Conservation (phyloP, 2,888 invertebrate species). For the Boloria selene region DNA sequence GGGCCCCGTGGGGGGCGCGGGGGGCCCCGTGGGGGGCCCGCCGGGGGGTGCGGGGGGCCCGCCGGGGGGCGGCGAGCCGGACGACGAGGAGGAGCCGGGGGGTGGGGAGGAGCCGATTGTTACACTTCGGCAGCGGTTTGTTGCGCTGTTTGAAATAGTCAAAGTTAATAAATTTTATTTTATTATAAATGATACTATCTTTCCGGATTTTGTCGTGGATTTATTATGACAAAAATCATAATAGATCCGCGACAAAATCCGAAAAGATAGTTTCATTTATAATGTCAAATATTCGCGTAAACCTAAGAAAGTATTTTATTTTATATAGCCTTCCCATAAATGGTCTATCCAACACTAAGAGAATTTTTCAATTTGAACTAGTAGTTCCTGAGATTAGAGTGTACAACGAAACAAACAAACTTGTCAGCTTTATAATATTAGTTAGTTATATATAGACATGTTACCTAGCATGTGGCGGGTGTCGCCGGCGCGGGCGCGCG, state of each 20-base stretch:
- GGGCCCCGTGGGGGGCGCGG: slow-evolving; percentile 44
- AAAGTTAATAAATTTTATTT: neutral
- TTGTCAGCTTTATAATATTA: too few relatives aligned
- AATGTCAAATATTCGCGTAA: too few relatives aligned
- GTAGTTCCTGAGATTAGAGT: too few relatives aligned
- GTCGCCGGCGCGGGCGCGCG: slow-evolving; percentile 85
- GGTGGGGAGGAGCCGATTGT: slow-evolving; percentile 53
- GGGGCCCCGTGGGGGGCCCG: slow-evolving; percentile 40
- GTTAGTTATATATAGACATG: neutral
- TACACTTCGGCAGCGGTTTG: slow-evolving; percentile 76
- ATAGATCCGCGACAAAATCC: too few relatives aligned
- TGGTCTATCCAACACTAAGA: neutral
- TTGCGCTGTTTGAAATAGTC: slow-evolving; percentile 40
- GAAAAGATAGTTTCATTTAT: too few relatives aligned
- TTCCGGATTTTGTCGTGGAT: too few relatives aligned
- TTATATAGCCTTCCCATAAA: too few relatives aligned
- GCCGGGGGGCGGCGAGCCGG: slow-evolving; percentile 45
- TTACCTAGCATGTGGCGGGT: slow-evolving; percentile 57
- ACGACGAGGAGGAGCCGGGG: slow-evolving; percentile 52
- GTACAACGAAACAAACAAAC: too few relatives aligned
- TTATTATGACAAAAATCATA: too few relatives aligned
- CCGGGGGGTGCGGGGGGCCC: slow-evolving; percentile 43
- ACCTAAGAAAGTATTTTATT: too few relatives aligned
- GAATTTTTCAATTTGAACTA: too few relatives aligned
- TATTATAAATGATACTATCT: too few relatives aligned